A percentile compares a stretch with the other conserved stretches of the same genome.
These are phyloP conservation scores for Emydoidea blandingii DNA, from an alignment of 2,797 vertebrate genomes.

Conservation along the genomic window DNA sequence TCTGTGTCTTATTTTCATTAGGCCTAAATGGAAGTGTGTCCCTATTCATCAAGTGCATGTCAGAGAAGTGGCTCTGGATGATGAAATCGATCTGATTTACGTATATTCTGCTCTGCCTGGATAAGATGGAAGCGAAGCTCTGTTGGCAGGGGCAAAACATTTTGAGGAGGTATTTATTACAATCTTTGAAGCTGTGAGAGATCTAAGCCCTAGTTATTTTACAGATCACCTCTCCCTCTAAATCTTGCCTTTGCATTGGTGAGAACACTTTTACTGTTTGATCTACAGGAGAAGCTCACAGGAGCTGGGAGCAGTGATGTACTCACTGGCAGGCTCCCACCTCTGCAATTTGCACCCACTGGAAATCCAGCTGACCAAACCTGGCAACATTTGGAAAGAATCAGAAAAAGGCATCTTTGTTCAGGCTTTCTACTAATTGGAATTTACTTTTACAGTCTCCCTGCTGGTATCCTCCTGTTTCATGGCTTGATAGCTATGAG, in stretches of 20 bases:
- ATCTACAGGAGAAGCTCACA: background rate
- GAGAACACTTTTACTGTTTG: rapidly evolving
- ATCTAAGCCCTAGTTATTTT: background rate
- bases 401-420: background rate
- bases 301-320: background rate
- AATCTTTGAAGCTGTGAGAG: background rate
- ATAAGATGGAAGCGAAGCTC: background rate
- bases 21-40: background rate
- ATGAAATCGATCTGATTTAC: background rate
- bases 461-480: background rate
- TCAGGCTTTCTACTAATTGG: too few relatives aligned
- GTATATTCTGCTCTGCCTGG: background rate
- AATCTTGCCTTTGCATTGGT: too few relatives aligned
- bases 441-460: too few relatives aligned
- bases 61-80: background rate
- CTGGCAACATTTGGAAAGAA: background rate
- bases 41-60: background rate
- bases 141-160: background rate
- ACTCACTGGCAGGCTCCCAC: background rate
- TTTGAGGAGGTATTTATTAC: background rate
- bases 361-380: background rate
- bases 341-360: background rate
- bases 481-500: background rate
- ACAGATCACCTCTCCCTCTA: too few relatives aligned
- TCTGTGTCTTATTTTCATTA: background rate